These are phyloP conservation scores for Tringa solitaria DNA, from an alignment of 2,113 vertebrate genomes.

Conservation along the genomic window DNA sequence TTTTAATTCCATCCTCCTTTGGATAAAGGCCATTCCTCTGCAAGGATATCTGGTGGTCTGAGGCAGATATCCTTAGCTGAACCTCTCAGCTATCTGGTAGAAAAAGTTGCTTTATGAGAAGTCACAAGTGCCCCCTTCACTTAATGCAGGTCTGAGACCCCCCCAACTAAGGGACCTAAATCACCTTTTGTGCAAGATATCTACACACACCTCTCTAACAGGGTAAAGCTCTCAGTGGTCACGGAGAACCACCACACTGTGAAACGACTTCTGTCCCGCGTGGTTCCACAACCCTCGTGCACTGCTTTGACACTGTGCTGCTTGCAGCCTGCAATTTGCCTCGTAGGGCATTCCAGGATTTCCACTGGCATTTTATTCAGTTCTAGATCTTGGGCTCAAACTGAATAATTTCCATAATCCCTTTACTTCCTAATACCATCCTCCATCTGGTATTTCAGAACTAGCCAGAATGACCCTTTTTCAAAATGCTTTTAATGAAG, in stretches of 20 bases:
- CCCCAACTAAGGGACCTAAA: background rate
- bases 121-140: fast-evolving
- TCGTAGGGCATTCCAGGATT: background rate
- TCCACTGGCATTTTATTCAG: background rate
- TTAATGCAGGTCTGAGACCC: background rate
- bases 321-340: background rate
- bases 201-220: fast-evolving
- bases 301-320: background rate
- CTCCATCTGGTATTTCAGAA: background rate
- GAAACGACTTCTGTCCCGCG: fast-evolving
- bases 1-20: background rate
- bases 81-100: background rate
- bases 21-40: background rate
- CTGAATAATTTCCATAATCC: background rate
- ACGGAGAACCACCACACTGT: fast-evolving
- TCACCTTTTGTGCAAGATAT: background rate
- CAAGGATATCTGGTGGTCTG: background rate
- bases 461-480: background rate
- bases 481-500: background rate
- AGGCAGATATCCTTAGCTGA: background rate
- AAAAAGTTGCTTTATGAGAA: background rate
- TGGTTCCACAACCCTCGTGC: background rate
- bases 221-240: background rate
- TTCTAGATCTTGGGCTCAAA: background rate
- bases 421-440: background rate